A percentile compares a stretch with the other conserved stretches of the same genome.
Evolutionary conservation across 2,888 invertebrate species (phyloP).

Genomic region (Cartodere bifasciata): DNA sequence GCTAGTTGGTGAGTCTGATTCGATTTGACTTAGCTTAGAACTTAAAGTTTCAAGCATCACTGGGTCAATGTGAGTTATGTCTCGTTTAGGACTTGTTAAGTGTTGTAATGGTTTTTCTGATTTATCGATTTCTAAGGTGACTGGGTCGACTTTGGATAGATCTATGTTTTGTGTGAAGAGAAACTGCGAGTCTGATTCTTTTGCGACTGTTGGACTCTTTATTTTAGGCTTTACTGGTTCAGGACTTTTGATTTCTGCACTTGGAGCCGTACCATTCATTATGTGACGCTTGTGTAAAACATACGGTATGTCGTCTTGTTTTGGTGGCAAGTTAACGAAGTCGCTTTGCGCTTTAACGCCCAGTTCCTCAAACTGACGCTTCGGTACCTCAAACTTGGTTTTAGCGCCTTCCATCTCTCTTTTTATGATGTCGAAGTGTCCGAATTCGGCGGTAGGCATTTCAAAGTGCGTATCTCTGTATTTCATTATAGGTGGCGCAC

Average conservation of each 20-base stretch:
- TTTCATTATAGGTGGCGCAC: conserved; percentile 59
- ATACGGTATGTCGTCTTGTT: conserved; percentile 68
- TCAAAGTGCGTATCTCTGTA: conserved; percentile 36
- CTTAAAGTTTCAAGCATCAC: conserved; percentile 51
- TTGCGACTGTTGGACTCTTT: conserved; percentile 22
- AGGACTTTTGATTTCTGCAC: conserved; percentile 24
- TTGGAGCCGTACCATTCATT: conserved; percentile 69
- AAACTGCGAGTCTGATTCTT: conserved; percentile 39
- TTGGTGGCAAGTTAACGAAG: conserved; percentile 35
- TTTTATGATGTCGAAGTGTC: conserved; percentile 52
- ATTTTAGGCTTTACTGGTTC: conserved; percentile 34
- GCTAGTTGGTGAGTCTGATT: conserved; percentile 63
- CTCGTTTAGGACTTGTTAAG: conserved; percentile 55
- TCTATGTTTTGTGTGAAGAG: conserved; percentile 65
- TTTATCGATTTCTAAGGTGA: conserved; percentile 59
- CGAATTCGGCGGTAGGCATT: conserved; percentile 37
- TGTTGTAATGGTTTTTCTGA: conserved; percentile 46
- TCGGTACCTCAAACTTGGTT: conserved; percentile 57
- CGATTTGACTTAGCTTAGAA: conserved; percentile 61
- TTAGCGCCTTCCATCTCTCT: conserved; percentile 39
- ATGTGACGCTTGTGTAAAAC: conserved; percentile 73
- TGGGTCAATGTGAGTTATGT: conserved; percentile 60
- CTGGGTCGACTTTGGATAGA: conserved; percentile 58
- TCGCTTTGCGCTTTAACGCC: conserved; percentile 36
- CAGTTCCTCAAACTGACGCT: conserved; percentile 56